These are phyloP conservation scores for Pseudomyrmex flavicornis DNA, from an alignment of 1,140 invertebrate species.

Conservation along the genomic window DNA sequence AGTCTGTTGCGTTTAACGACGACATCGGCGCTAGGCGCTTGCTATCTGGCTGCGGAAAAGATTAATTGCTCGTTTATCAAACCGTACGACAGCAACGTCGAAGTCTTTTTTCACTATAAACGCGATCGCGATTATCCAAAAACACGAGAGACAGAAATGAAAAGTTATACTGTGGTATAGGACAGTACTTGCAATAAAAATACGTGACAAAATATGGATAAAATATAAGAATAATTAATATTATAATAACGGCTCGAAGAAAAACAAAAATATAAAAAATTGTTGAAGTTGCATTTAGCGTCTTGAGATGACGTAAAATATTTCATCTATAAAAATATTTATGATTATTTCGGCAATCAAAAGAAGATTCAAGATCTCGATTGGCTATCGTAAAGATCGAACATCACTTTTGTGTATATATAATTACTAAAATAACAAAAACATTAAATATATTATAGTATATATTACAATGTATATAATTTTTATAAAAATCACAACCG, in stretches of 20 bases:
- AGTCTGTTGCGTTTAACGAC: conserved; percentile 88
- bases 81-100: conserved; percentile 84
- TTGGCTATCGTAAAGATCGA: not conserved
- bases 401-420: not conserved
- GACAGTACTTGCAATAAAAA: not conserved
- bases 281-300: not conserved
- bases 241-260: no score
- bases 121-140: conserved; percentile 65
- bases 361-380: not conserved
- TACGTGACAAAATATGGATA: conserved; percentile 22
- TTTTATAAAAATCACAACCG: conserved; percentile 14
- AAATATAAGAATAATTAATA: not conserved
- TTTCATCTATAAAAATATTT: not conserved
- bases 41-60: conserved; percentile 90
- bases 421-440: conserved; percentile 11
- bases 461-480: no score
- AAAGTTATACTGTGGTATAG: not conserved
- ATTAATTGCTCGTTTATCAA: conserved; percentile 85
- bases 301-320: not conserved
- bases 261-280: not conserved
- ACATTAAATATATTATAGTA: not conserved
- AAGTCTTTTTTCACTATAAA: conserved; percentile 85
- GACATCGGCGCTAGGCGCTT: conserved; percentile 90
- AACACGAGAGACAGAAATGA: not conserved
- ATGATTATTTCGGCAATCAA: conserved; percentile 17